Conservation (phyloP, 2,888 invertebrate species). For the Drosophila dives region DNA sequence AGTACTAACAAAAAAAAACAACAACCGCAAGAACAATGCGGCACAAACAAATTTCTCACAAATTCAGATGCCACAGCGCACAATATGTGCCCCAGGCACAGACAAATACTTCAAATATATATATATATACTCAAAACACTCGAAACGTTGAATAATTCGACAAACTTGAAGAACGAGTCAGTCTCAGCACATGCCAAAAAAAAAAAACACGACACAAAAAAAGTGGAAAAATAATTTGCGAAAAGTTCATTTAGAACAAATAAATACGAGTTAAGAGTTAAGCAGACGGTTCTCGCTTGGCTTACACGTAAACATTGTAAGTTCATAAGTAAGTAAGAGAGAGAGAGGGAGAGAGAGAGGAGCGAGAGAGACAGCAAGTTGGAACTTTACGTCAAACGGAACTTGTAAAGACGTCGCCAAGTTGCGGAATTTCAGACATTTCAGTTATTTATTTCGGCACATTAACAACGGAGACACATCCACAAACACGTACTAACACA, state of each 20-base stretch:
- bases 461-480: constrained; percentile 65
- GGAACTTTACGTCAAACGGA: constrained; percentile 64
- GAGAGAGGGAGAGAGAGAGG: constrained; percentile 11
- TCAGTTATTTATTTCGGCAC: constrained; percentile 78
- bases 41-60: constrained; percentile 55
- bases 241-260: constrained; percentile 71
- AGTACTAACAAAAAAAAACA: background rate
- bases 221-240: constrained; percentile 38
- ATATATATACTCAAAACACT: constrained; percentile 41
- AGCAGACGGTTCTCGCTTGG: constrained; percentile 32
- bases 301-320: constrained; percentile 37
- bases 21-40: constrained; percentile 7
- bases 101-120: constrained; percentile 49
- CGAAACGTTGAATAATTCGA: constrained; percentile 58
- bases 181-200: constrained; percentile 58
- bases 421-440: constrained; percentile 68
- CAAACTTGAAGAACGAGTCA: constrained; percentile 27
- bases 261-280: constrained; percentile 47
- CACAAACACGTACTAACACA: constrained; percentile 13
- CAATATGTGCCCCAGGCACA: constrained; percentile 29
- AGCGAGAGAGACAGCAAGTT: background rate
- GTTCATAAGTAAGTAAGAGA: background rate
- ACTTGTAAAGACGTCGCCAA: constrained; percentile 65
- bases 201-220: constrained; percentile 6
- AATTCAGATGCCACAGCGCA: constrained; percentile 27